Percentiles rank a stretch among this genome's conserved stretches.
phyloP scores from a whole-genome alignment of 1,140 invertebrate species.

The Nasonia giraulti region DNA sequence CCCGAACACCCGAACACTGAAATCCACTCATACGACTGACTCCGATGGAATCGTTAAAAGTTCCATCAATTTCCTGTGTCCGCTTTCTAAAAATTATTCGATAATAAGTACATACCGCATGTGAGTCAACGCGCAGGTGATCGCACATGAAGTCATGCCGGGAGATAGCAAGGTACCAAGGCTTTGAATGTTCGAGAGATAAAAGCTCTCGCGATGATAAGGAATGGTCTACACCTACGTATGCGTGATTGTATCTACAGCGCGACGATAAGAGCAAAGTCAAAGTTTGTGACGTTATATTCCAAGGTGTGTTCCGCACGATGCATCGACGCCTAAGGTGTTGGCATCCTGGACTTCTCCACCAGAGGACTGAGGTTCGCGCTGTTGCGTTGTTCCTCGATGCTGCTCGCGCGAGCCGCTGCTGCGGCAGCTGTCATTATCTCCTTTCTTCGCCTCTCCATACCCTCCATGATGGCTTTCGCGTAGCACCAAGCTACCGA shows the following conservation, averaged over 20 bases:
- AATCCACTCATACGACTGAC: background rate
- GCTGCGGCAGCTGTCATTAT: conserved; percentile 18
- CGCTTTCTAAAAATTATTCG: background rate
- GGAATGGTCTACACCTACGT: background rate
- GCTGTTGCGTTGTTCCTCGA: background rate
- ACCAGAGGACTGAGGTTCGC: conserved; percentile 2
- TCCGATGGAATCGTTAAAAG: background rate
- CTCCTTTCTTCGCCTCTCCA: conserved; percentile 51
- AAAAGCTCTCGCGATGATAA: background rate
- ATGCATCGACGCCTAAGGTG: background rate
- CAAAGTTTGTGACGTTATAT: background rate
- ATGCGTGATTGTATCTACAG: background rate
- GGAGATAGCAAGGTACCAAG: background rate
- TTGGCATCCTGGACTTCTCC: conserved; percentile 2
- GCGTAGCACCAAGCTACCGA: conserved; percentile 53
- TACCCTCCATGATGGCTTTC: conserved; percentile 53
- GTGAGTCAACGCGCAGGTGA: background rate
- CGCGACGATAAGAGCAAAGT: background rate
- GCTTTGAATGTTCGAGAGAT: background rate
- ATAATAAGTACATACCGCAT: background rate
- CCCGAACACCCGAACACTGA: too few relatives aligned
- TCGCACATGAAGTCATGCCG: background rate
- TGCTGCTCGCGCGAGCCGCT: background rate
- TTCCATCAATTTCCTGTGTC: background rate
- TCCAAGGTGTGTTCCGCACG: background rate